Conservation (phyloP, 2,888 invertebrate genomes). For the Mimachlamys varia region DNA sequence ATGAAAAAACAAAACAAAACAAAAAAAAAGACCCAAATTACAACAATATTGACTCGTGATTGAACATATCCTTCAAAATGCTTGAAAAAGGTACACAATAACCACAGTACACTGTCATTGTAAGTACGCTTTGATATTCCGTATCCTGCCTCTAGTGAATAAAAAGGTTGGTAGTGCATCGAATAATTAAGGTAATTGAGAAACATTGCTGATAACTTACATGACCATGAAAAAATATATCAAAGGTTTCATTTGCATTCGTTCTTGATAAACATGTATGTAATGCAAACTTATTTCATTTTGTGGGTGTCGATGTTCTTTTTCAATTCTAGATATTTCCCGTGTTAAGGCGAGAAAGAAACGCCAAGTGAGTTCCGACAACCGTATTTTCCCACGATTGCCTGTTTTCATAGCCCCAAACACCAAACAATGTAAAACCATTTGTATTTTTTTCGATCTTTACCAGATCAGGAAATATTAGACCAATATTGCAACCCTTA, state of each 20-base stretch:
- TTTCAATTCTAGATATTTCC: background rate
- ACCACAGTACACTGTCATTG: background rate
- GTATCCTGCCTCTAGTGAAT: background rate
- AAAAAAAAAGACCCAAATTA: too few relatives aligned
- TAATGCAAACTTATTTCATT: background rate
- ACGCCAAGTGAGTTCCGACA: background rate
- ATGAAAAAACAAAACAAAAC: too few relatives aligned
- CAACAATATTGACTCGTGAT: background rate
- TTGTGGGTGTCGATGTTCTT: constrained; percentile 25
- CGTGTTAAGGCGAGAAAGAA: background rate
- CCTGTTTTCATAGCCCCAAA: constrained; percentile 14
- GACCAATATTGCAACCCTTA: background rate
- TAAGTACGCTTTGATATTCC: background rate
- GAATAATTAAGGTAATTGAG: background rate
- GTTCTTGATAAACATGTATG: background rate
- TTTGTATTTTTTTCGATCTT: background rate
- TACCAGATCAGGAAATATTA: background rate
- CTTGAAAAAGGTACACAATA: background rate
- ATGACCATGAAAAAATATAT: background rate
- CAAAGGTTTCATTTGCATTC: background rate
- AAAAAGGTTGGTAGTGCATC: background rate
- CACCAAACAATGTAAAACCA: constrained; percentile 25
- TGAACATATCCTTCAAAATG: background rate
- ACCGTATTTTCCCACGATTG: background rate
- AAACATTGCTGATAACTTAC: background rate